Evolutionary conservation across 2,888 invertebrate species (phyloP).

Genomic region (Xestia c-nigrum): DNA sequence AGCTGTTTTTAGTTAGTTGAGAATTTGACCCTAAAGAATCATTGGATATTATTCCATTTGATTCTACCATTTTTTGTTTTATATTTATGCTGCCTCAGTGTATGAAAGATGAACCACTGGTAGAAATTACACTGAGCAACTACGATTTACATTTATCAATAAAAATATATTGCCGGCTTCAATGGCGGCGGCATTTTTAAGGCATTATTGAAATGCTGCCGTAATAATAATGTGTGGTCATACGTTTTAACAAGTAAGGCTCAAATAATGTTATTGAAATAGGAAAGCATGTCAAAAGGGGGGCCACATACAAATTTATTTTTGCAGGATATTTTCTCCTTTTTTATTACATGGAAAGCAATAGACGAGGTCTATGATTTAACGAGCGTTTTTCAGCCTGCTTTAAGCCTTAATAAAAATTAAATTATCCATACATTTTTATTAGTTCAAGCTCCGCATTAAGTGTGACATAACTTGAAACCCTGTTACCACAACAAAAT

Average conservation of each 20-base stretch:
- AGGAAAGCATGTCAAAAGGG: not conserved
- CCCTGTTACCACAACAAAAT: slow-evolving; percentile 14
- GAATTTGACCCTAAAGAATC: not conserved
- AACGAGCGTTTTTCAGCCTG: not conserved
- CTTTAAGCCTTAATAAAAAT: not conserved
- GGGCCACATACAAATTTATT: not conserved
- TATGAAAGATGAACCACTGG: not conserved
- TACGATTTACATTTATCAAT: not conserved
- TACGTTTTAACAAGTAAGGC: not conserved
- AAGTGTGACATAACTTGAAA: not conserved
- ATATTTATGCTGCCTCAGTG: not conserved
- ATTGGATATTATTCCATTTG: not conserved
- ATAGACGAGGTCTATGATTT: too few species aligned
- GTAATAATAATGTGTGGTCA: not conserved
- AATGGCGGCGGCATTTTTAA: not conserved
- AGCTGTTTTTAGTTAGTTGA: slow-evolving; percentile 2
- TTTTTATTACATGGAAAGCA: not conserved
- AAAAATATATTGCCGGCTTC: not conserved
- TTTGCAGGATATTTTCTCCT: not conserved
- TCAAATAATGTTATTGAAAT: not conserved
- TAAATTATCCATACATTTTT: not conserved
- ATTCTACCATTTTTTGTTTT: not conserved
- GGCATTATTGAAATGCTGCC: not conserved
- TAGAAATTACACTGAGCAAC: not conserved
- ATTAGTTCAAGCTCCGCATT: not conserved